These are phyloP conservation scores for Calephelis virginiensis DNA, from an alignment of 1,140 invertebrate species.

Conservation along the genomic window DNA sequence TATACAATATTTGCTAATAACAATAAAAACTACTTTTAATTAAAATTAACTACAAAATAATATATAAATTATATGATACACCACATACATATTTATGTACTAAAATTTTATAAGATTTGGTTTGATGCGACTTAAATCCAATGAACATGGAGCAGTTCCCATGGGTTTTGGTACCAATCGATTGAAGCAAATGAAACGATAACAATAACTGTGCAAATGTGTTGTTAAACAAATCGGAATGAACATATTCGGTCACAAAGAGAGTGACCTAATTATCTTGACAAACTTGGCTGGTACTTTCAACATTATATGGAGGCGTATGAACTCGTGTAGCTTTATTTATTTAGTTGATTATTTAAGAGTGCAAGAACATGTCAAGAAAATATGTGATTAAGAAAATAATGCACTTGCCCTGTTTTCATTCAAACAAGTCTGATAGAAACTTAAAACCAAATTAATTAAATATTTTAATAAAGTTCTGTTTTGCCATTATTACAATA, in stretches of 20 bases:
- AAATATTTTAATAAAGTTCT: too few species aligned
- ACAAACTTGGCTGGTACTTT: background rate
- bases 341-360: too few species aligned
- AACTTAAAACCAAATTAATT: too few species aligned
- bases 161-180: conserved; percentile 2
- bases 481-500: too few species aligned
- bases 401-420: too few species aligned
- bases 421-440: too few species aligned
- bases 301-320: background rate
- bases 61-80: conserved; percentile 5
- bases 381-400: too few species aligned
- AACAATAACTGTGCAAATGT: background rate
- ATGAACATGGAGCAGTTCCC: conserved; percentile 8
- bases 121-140: conserved; percentile 34
- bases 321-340: background rate
- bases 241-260: background rate
- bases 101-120: conserved; percentile 28
- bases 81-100: conserved; percentile 9
- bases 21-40: conserved; percentile 4
- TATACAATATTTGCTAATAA: conserved; percentile 18
- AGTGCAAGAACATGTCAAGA: too few species aligned
- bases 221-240: background rate
- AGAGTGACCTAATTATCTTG: background rate
- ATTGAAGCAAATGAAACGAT: conserved; percentile 5
- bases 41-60: conserved; percentile 15